Evolutionary conservation across 2,888 invertebrate genomes (phyloP), one percentile per base, ranked within the genome.

Genomic region (Amiota communis): DNA sequence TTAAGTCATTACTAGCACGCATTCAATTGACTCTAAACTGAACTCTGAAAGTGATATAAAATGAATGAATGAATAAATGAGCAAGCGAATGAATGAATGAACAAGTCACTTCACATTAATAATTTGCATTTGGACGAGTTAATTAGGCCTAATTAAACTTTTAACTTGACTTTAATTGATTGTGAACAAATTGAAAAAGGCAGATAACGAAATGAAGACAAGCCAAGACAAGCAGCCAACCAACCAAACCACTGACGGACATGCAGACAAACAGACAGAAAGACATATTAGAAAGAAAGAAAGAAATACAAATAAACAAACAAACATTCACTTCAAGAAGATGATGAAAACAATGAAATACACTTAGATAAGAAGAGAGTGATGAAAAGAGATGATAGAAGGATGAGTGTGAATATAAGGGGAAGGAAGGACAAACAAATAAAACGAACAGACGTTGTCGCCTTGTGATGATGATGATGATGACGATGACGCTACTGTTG

Each of bases 91-190:
- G 36, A 36, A 36, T 36, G 36, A 36, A 2, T 36, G 36, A 36
- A 36, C 36, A 36, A 36, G 36, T 2, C 36, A 36, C 36, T 36
- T 59, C 48, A 65, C 15, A 48, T 65, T 65, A 65, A 48, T 48
- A 65, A 65, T 65, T 15, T 12, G 47, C 65, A 48, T 65, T 65
- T 49, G 17, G 67, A 68, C 17, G 51, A 68, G 67, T 68, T 68
- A 51, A 68, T 82, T 83, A 84, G 83, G 83, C 86, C 81, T 84
- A 83, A 83, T 83, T 85, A 83, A 83, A 83, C 83, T 85, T 85
- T 85, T 84, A 80, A 80, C 79, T 84, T 80, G 75, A 74, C 81
- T 80, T 85, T 83, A 83, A 83, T 85, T 83, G 83, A 85, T 83
- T 83, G 83, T 85, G 81, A 80, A 75, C 86, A 84, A 84, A 81